These are phyloP conservation scores for Drosophila limbata DNA, from an alignment of 2,888 invertebrate species.

Conservation along the genomic window DNA sequence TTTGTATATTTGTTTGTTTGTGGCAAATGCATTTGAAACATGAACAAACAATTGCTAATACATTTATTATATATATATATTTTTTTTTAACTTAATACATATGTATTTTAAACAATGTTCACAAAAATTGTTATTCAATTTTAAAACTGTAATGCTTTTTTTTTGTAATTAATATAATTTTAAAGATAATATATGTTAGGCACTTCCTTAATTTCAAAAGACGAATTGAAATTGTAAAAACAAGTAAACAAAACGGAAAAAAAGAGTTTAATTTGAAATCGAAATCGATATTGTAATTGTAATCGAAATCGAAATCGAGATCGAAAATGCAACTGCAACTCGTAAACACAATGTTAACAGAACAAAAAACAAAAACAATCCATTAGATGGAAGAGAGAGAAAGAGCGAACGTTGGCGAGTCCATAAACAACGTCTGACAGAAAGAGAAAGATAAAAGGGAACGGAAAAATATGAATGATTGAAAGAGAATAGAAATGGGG, in stretches of 20 bases:
- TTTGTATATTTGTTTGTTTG: slow-evolving; percentile 44
- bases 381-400: slow-evolving; percentile 8
- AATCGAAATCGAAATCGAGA: slow-evolving; percentile 7
- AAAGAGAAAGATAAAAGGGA: not conserved
- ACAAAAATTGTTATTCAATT: slow-evolving; percentile 70
- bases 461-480: slow-evolving; percentile 1
- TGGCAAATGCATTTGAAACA: slow-evolving; percentile 36
- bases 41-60: slow-evolving; percentile 26
- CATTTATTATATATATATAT: slow-evolving; percentile 5
- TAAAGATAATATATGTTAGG: slow-evolving; percentile 28
- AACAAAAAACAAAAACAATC: slow-evolving; percentile 31
- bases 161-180: slow-evolving; percentile 35
- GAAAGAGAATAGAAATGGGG: slow-evolving; percentile 1
- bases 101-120: slow-evolving; percentile 41
- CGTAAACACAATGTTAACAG: slow-evolving; percentile 26
- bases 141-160: slow-evolving; percentile 39
- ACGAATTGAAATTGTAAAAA: slow-evolving; percentile 55
- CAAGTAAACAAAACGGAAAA: slow-evolving; percentile 2
- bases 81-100: slow-evolving; percentile 6
- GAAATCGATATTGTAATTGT: slow-evolving; percentile 14
- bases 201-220: slow-evolving; percentile 65
- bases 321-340: slow-evolving; percentile 22
- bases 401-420: slow-evolving; percentile 25
- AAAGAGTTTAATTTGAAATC: slow-evolving; percentile 35
- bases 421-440: slow-evolving; percentile 33